Conservation (phyloP, 2,888 invertebrate genomes). For the Protodeltote pygarga region DNA sequence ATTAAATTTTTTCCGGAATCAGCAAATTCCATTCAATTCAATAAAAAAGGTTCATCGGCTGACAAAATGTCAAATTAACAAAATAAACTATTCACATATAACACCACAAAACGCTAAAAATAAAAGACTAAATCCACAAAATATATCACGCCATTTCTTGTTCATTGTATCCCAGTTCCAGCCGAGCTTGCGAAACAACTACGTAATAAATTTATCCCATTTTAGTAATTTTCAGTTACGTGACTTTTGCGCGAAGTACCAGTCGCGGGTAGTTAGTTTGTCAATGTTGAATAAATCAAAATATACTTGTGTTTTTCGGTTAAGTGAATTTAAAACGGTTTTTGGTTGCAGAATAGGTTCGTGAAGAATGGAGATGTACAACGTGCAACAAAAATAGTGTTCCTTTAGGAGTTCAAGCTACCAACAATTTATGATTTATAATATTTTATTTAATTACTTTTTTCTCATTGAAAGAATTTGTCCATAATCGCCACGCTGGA, state of each 20-base stretch:
- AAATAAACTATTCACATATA: too few species aligned
- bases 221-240: constrained; percentile 30
- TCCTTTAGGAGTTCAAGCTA: too few species aligned
- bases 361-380: neutral
- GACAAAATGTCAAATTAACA: too few species aligned
- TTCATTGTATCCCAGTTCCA: constrained; percentile 1
- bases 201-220: constrained; percentile 24
- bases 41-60: too few species aligned
- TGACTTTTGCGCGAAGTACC: constrained; percentile 15
- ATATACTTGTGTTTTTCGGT: constrained; percentile 1
- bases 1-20: too few species aligned
- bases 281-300: constrained; percentile 24
- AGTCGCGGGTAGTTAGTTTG: constrained; percentile 4
- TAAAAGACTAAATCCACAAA: neutral
- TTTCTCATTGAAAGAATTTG: too few species aligned
- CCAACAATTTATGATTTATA: too few species aligned
- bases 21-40: too few species aligned
- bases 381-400: neutral
- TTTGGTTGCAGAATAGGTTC: neutral
- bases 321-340: constrained; percentile 10
- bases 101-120: neutral
- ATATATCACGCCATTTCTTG: neutral
- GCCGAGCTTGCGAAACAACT: neutral
- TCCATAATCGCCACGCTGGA: too few species aligned
- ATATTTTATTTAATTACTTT: too few species aligned